Percentiles rank a stretch among this genome's conserved stretches.
Evolutionary conservation across 2,888 invertebrate species (phyloP).

Genomic region (Ophion obscuratus): DNA sequence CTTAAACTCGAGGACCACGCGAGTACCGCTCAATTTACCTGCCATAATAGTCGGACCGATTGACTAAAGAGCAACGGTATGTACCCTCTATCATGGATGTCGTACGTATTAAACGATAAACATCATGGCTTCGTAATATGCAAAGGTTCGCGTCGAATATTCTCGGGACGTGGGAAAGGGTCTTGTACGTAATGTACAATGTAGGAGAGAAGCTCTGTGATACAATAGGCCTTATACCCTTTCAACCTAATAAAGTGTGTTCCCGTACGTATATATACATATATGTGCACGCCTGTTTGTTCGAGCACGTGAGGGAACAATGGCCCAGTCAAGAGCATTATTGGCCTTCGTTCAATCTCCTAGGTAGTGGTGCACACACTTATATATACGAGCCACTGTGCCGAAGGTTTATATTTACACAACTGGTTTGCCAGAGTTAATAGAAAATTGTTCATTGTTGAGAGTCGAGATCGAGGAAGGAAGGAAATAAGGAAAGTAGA

Average conservation of each 20-base stretch:
- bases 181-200: constrained; percentile 27
- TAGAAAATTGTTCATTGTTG: constrained; percentile 67
- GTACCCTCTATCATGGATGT: constrained; percentile 3
- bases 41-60: constrained; percentile 35
- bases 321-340: constrained; percentile 67
- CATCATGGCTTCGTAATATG: constrained; percentile 31
- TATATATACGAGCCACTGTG: constrained; percentile 4
- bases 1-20: background rate
- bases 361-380: constrained; percentile 28
- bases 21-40: constrained; percentile 35
- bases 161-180: constrained; percentile 62
- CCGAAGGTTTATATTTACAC: constrained; percentile 60
- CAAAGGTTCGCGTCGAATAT: constrained; percentile 48
- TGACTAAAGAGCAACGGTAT: constrained; percentile 35
- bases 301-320: constrained; percentile 63
- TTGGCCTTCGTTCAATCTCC: constrained; percentile 60
- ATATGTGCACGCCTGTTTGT: constrained; percentile 46
- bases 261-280: background rate
- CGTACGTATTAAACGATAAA: constrained; percentile 16
- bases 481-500: constrained; percentile 52
- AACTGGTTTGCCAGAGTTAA: constrained; percentile 63
- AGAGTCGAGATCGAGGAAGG: constrained; percentile 43
- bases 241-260: constrained; percentile 54
- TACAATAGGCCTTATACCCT: constrained; percentile 47
- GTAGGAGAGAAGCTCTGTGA: constrained; percentile 33